Conservation (phyloP, 2,113 vertebrate species). For the Anguilla rostrata region DNA sequence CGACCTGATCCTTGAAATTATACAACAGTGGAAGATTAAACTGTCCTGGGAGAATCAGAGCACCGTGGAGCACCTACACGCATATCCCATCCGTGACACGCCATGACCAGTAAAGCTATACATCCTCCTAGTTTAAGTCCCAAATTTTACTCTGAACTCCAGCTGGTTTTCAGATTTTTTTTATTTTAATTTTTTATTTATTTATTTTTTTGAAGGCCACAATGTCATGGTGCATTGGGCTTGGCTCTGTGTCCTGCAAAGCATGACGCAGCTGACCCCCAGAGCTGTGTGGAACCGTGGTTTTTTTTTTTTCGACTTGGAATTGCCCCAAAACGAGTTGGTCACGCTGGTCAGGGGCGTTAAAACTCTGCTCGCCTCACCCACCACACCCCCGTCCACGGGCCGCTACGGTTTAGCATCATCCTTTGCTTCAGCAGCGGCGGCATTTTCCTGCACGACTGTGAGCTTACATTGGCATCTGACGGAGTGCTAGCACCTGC, state of each 20-base stretch:
- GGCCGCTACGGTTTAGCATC: neutral
- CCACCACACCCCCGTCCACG: neutral
- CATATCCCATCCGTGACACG: neutral
- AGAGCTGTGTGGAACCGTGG: neutral
- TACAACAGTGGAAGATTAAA: neutral
- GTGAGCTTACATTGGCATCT: constrained; percentile 56
- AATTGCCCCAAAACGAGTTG: neutral
- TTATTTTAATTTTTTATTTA: neutral
- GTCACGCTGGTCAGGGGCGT: neutral
- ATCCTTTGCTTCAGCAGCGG: neutral
- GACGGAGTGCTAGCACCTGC: constrained; percentile 53
- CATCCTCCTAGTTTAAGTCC: neutral
- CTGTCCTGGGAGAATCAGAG: neutral
- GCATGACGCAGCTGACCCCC: neutral
- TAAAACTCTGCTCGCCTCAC: neutral
- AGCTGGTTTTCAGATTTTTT: neutral
- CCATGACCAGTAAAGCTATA: neutral
- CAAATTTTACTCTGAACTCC: neutral
- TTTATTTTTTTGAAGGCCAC: neutral
- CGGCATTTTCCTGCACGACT: neutral
- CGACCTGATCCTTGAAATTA: neutral
- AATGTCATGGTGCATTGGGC: neutral
- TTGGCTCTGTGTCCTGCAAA: neutral
- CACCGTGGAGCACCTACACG: neutral
- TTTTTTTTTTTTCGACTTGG: neutral